phyloP scores from a whole-genome alignment of 2,113 vertebrate genomes.

The Mixornis gularis region DNA sequence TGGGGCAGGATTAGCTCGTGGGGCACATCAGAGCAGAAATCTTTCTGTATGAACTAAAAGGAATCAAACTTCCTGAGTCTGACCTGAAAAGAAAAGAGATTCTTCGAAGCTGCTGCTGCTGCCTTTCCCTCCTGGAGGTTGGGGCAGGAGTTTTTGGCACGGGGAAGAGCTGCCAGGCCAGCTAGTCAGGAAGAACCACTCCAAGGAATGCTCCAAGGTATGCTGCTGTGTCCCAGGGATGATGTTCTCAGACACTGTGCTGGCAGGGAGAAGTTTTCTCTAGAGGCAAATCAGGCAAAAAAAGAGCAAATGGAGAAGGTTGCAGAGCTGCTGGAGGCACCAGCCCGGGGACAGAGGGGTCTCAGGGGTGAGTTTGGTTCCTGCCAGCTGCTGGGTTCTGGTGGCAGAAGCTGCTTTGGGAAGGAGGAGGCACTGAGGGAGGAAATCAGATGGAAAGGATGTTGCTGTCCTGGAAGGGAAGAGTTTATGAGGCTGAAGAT shows the following conservation, averaged over 20 bases:
- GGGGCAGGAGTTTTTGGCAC: conserved; percentile 43
- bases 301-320: neutral
- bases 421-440: neutral
- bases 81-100: neutral
- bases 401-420: neutral
- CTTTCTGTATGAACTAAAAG: neutral
- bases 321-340: neutral
- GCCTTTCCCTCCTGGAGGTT: conserved; percentile 3
- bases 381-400: neutral
- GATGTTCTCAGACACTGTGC: neutral
- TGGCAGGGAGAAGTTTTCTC: conserved; percentile 1
- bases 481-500: neutral
- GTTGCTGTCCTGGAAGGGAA: neutral
- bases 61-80: neutral
- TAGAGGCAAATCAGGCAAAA: neutral
- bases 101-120: neutral
- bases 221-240: conserved; percentile 11
- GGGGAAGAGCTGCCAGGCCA: conserved; percentile 20
- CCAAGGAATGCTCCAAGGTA: conserved; percentile 50
- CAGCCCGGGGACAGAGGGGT: neutral
- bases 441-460: neutral
- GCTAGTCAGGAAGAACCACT: conserved; percentile 34
- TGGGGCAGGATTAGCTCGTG: neutral
- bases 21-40: neutral
- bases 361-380: conserved; percentile 6